Conservation (phyloP, 2,113 vertebrate species). For the Oplegnathus fasciatus region DNA sequence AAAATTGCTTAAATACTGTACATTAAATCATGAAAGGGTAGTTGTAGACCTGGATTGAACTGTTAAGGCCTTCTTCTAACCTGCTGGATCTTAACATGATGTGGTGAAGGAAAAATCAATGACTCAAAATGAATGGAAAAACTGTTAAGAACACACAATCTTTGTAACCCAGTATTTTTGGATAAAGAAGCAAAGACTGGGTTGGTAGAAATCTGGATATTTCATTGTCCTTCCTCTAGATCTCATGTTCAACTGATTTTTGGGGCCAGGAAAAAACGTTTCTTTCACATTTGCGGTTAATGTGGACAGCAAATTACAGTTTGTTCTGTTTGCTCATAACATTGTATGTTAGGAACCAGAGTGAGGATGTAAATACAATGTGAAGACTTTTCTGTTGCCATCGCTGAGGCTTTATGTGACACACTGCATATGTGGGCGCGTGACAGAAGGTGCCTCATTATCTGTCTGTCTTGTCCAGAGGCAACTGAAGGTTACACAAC, state of each 20-base stretch:
- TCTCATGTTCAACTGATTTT: not conserved
- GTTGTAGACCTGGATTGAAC: too few species aligned
- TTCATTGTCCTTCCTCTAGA: not conserved
- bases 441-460: constrained; percentile 64
- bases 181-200: not conserved
- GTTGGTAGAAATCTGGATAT: not conserved
- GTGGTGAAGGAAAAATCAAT: not conserved
- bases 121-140: not conserved
- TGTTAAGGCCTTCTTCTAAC: not conserved
- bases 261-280: not conserved
- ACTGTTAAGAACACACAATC: not conserved
- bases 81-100: not conserved
- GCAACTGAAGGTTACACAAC: constrained; percentile 50
- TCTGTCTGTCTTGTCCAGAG: constrained; percentile 47
- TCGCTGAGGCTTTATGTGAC: constrained; percentile 15
- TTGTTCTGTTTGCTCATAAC: not conserved
- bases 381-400: constrained; percentile 5
- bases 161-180: not conserved
- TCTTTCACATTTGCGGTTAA: not conserved
- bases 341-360: not conserved
- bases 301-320: not conserved
- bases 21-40: too few species aligned
- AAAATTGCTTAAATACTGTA: too few species aligned
- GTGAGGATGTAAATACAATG: constrained; percentile 2
- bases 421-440: constrained; percentile 37